Conservation (phyloP, 2,113 vertebrate genomes). For the Shinisaurus crocodilurus region DNA sequence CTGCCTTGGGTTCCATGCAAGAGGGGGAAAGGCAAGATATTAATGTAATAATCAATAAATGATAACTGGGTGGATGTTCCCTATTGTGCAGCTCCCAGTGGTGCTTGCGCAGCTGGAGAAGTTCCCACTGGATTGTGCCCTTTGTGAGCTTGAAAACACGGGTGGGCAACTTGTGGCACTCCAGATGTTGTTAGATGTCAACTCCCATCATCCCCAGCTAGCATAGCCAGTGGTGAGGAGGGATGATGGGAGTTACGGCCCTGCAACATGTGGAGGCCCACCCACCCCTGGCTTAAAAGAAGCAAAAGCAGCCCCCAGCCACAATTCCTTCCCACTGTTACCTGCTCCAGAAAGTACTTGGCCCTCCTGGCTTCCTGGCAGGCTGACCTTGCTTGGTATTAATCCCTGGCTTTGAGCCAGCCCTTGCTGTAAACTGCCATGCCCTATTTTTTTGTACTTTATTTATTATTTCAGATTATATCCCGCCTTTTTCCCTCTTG, state of each 20-base stretch:
- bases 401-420: neutral
- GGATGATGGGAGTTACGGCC: no score
- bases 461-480: no score
- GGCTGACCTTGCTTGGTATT: neutral
- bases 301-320: neutral
- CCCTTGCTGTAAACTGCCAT: neutral
- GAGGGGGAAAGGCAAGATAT: no score
- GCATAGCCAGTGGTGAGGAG: no score
- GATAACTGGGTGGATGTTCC: neutral
- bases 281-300: neutral
- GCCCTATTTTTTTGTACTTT: no score
- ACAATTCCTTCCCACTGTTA: neutral
- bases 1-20: no score
- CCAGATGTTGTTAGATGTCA: no score
- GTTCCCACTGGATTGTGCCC: neutral
- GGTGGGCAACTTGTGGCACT: neutral
- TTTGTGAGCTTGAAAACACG: neutral
- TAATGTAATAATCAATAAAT: no score
- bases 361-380: neutral
- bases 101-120: neutral
- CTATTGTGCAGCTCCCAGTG: neutral
- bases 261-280: no score
- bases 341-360: neutral
- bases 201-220: no score
- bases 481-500: no score